Percentiles rank a stretch among this genome's conserved stretches.
Evolutionary conservation across 2,113 vertebrate species (phyloP).

Genomic region (Cyprinodon variegatus): DNA sequence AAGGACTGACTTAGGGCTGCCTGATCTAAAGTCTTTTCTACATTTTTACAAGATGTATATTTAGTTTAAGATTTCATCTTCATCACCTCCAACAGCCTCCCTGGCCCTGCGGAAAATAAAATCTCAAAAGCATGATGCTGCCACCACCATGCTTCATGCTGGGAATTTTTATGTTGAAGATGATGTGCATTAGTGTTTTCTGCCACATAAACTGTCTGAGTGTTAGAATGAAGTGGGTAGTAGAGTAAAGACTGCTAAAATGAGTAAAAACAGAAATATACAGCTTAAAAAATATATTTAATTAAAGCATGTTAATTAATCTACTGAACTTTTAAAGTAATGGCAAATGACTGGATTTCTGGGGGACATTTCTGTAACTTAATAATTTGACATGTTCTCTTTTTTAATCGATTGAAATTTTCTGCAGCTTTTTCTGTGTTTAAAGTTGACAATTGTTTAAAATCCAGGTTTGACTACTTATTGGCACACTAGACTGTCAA

Average conservation of each 20-base stretch:
- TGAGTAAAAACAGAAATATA: background rate
- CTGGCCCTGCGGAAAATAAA: too few relatives aligned
- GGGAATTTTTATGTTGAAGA: background rate
- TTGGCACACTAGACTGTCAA: too few relatives aligned
- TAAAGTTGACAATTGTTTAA: too few relatives aligned
- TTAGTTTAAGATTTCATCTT: too few relatives aligned
- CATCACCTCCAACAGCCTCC: too few relatives aligned
- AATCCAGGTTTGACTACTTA: too few relatives aligned
- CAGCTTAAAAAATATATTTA: background rate
- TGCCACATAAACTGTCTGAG: background rate
- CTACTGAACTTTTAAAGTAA: background rate
- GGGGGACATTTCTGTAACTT: background rate
- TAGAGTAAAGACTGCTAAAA: background rate
- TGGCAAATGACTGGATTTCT: background rate
- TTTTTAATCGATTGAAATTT: background rate
- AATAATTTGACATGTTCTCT: background rate
- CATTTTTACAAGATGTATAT: too few relatives aligned
- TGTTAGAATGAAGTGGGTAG: conserved; percentile 7
- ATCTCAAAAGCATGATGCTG: too few relatives aligned
- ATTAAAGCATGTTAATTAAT: background rate
- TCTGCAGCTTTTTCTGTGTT: background rate
- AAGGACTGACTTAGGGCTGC: too few relatives aligned
- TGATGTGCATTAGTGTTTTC: too few relatives aligned
- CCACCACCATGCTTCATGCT: background rate
- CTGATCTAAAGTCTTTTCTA: too few relatives aligned